phyloP scores from a whole-genome alignment of 2,888 invertebrate species.

The Plebejus argus region DNA sequence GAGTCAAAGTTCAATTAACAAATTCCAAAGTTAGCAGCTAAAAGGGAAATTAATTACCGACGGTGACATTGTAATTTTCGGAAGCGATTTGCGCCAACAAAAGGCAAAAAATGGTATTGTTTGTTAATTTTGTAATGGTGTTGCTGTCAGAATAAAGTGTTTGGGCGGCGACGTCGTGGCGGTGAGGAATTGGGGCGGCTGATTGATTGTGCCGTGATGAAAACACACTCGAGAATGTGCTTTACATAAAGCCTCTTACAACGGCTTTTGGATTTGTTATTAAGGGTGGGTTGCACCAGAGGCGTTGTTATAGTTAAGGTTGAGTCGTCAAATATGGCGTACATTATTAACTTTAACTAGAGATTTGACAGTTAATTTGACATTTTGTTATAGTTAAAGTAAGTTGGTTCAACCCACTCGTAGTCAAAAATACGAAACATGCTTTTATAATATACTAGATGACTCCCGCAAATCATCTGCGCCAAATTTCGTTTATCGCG shows the following conservation, averaged over 20 bases:
- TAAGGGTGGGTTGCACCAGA: no score
- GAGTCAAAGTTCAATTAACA: conserved; percentile 2
- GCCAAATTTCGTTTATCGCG: no score
- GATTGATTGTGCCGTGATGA: conserved; percentile 15
- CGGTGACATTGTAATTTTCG: conserved; percentile 6
- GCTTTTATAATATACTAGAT: no score
- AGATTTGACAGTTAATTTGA: no score
- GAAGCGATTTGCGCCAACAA: conserved; percentile 12
- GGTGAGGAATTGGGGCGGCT: conserved; percentile 6
- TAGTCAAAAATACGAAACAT: background rate
- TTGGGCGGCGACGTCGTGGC: conserved; percentile 19
- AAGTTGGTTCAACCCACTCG: no score
- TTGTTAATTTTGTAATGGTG: conserved; percentile 30
- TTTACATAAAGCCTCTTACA: conserved; percentile 1
- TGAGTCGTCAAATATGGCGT: no score
- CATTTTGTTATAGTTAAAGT: no score
- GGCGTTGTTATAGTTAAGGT: no score
- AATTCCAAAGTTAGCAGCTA: background rate
- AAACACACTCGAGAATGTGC: conserved; percentile 20
- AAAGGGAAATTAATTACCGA: conserved; percentile 9
- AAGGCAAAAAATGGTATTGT: conserved; percentile 23
- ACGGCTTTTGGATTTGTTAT: background rate
- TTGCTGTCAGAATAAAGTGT: conserved; percentile 26
- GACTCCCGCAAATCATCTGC: no score
- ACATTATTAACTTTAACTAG: no score